Percentiles rank a stretch among this genome's conserved stretches.
Conservation (phyloP, 2,797 vertebrate species). For the Aulostomus chinensis region DNA sequence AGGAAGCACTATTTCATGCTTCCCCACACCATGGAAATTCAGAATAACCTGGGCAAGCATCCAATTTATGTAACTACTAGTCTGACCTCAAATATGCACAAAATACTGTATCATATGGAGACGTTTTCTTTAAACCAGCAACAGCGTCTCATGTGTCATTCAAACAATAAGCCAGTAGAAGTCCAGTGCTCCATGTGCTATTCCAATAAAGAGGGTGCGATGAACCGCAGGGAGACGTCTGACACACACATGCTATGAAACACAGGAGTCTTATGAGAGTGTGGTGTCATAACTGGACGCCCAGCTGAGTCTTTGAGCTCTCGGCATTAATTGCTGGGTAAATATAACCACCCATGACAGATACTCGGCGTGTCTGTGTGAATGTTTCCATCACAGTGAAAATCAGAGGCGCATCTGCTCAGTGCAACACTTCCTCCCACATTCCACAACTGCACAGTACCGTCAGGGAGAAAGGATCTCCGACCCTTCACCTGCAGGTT, state of each 20-base stretch:
- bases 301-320: constrained; percentile 9
- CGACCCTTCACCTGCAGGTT: constrained; percentile 76
- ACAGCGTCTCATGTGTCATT: constrained; percentile 43
- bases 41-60: constrained; percentile 48
- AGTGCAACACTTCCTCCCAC: constrained; percentile 73
- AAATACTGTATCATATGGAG: constrained; percentile 42
- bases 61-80: constrained; percentile 48
- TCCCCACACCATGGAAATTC: constrained; percentile 53
- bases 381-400: constrained; percentile 21
- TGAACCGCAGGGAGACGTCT: constrained; percentile 16
- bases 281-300: constrained; percentile 4
- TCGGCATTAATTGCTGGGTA: constrained; percentile 7
- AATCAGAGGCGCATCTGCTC: constrained; percentile 52
- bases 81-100: constrained; percentile 56
- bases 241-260: constrained; percentile 23
- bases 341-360: constrained; percentile 14
- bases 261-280: constrained; percentile 7
- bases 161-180: constrained; percentile 40
- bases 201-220: constrained; percentile 33
- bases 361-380: constrained; percentile 15
- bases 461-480: constrained; percentile 59
- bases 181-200: constrained; percentile 31
- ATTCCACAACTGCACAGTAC: constrained; percentile 71
- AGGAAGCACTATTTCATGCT: constrained; percentile 46
- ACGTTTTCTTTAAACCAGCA: constrained; percentile 39